Evolutionary conservation across 2,888 invertebrate genomes (phyloP).

Genomic region (Drosophila sordidula): DNA sequence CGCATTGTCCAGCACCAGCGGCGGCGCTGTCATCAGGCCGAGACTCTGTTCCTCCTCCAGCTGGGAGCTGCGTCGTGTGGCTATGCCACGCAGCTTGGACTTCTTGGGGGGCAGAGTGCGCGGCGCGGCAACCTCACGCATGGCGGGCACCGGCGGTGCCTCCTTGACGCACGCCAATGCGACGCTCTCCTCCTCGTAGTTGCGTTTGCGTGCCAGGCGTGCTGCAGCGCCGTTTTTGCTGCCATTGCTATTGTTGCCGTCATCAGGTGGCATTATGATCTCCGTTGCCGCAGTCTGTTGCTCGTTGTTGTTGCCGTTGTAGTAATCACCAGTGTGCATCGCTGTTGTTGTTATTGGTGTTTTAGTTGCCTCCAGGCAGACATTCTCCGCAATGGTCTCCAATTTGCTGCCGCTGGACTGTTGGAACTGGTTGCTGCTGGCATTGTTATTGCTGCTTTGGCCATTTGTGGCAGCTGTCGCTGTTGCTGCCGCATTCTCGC

Average conservation of each 20-base stretch:
- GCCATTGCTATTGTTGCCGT: conserved; percentile 53
- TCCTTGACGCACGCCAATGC: not conserved
- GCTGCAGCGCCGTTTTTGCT: conserved; percentile 53
- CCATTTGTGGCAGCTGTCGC: conserved; percentile 56
- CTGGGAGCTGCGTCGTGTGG: conserved; percentile 69
- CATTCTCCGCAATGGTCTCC: conserved; percentile 79
- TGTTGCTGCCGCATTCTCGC: conserved; percentile 25
- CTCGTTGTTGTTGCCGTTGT: conserved; percentile 56
- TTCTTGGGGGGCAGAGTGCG: conserved; percentile 82
- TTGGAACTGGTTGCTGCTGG: conserved; percentile 43
- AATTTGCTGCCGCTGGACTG: conserved; percentile 54
- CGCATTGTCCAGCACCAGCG: conserved; percentile 71
- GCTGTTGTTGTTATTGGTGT: conserved; percentile 8
- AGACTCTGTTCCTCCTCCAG: conserved; percentile 61
- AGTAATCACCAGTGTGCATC: conserved; percentile 34
- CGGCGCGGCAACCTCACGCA: conserved; percentile 67
- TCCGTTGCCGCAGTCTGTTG: conserved; percentile 43
- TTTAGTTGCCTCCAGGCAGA: conserved; percentile 54
- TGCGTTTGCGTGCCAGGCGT: conserved; percentile 80
- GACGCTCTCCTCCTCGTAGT: conserved; percentile 78
- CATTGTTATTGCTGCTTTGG: conserved; percentile 40
- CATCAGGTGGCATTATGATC: conserved; percentile 35
- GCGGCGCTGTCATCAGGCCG: conserved; percentile 20
- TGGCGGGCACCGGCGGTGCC: conserved; percentile 19
- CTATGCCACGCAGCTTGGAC: conserved; percentile 74